Evolutionary conservation across 2,888 invertebrate genomes (phyloP), one percentile per base, ranked within the genome.

Genomic region (Antitype chi): DNA sequence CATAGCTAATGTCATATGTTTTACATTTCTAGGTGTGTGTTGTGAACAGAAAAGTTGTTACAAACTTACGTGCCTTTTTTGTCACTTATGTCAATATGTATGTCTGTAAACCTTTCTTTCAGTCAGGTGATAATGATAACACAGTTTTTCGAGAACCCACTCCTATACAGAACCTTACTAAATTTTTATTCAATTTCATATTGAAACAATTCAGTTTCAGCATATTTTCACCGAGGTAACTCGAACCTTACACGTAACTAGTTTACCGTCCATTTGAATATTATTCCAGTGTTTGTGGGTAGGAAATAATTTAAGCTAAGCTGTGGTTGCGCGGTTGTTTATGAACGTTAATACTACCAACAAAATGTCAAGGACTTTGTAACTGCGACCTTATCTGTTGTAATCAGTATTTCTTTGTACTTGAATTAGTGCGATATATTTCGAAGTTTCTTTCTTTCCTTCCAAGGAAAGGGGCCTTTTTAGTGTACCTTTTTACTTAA

Each of bases 281-380:
- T 73, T 74, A 84, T 77, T 72, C 66, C 71, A 77, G 70, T 76
- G 77, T 84, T 85, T 77, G 82, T 52, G 69, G 76, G 66, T 84
- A 82, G 85, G 74, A 84, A 74, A 84, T 85, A 85, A 84, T 84
- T 82, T 84, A 62, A 59, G 28, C 69, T 74, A 85, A 84, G 66
- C 72, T 67, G 77, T 55, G 77, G 74, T 77, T 73, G 47, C 49
- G 23, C 43, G 62, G 59, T 83, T 69, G 76, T 84, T 85, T 84
- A 84, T 81, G 71, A 60, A 68, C 82, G 49, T 71, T 76, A 77
- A 55, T 63, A 68, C 74, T 60, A 49, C 73, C 49, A 63, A 62
- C 73, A 63, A 67, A 85, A 84, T 82, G 82, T 77, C 85, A 84
- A 84, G 85, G 84, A 82, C 74, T 74, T 70, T 47, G 74, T 81